These are phyloP conservation scores for Morpho deidamia DNA, from an alignment of 2,888 invertebrate species.

Conservation along the genomic window DNA sequence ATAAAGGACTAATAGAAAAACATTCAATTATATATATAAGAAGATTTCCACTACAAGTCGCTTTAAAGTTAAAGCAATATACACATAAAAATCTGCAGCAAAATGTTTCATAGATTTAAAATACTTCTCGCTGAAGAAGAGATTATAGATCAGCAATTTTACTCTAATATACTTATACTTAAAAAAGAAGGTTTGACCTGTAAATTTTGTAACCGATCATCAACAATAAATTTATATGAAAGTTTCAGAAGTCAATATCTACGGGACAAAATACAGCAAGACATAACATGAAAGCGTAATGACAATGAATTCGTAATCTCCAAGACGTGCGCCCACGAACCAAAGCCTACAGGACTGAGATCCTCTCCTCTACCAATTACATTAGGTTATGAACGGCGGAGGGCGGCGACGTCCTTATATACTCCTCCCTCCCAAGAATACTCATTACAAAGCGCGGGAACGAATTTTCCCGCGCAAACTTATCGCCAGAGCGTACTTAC, in stretches of 20 bases:
- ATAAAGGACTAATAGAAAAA: no score
- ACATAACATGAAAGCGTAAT: slow-evolving; percentile 17
- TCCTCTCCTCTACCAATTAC: slow-evolving; percentile 42
- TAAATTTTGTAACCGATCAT: no score
- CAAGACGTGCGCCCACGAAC: slow-evolving; percentile 26
- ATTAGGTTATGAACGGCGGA: slow-evolving; percentile 48
- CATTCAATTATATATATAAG: no score
- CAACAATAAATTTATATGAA: neutral
- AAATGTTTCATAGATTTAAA: no score
- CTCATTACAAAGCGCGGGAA: slow-evolving; percentile 70
- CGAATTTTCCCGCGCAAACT: slow-evolving; percentile 71
- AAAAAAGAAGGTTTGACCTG: no score
- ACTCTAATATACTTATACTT: no score
- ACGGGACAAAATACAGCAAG: neutral
- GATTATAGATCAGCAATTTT: no score
- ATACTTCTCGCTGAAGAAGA: no score
- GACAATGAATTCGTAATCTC: slow-evolving; percentile 23
- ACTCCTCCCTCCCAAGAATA: slow-evolving; percentile 51
- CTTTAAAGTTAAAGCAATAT: no score
- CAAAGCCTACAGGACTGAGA: slow-evolving; percentile 47
- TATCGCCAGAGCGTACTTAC: slow-evolving; percentile 48
- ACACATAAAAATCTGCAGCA: no score
- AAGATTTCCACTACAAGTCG: no score
- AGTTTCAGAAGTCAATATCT: neutral
- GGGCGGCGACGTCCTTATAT: slow-evolving; percentile 38